Conservation (phyloP, 1,140 invertebrate species). For the Armadillidium nasatum region DNA sequence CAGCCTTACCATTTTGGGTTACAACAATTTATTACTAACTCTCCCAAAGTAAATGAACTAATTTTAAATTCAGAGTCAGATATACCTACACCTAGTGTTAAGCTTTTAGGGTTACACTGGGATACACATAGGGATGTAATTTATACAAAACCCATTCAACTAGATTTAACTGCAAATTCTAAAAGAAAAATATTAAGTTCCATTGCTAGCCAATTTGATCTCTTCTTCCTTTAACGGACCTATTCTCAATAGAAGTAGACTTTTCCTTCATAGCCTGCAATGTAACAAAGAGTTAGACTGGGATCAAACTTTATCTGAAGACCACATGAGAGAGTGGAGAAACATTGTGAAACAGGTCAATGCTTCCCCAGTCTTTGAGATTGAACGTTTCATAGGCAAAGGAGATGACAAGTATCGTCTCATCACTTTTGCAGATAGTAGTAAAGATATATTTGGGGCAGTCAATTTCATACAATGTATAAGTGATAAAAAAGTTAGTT, state of each 20-base stretch:
- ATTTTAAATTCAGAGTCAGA: not conserved
- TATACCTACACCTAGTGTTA: not conserved
- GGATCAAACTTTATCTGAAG: not conserved
- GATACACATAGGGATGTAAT: not conserved
- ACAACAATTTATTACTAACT: slow-evolving; percentile 14
- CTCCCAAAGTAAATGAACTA: not conserved
- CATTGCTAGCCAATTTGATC: not conserved
- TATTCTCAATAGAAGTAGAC: not conserved
- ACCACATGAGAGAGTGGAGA: not conserved
- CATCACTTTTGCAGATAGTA: not conserved
- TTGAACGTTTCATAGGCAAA: not conserved
- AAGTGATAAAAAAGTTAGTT: not conserved
- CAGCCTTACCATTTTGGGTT: not conserved
- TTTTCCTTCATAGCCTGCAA: slow-evolving; percentile 11
- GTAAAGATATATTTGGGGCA: not conserved
- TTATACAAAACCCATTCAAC: not conserved
- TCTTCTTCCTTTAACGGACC: not conserved
- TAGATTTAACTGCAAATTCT: not conserved
- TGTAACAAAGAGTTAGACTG: not conserved
- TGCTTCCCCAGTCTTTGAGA: not conserved
- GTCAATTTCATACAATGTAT: not conserved
- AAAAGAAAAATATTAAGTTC: not conserved
- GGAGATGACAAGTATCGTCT: not conserved
- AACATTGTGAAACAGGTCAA: slow-evolving; percentile 16
- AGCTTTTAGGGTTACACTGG: not conserved